Conservation (phyloP, 2,113 vertebrate genomes). For the Axis porcinus region DNA sequence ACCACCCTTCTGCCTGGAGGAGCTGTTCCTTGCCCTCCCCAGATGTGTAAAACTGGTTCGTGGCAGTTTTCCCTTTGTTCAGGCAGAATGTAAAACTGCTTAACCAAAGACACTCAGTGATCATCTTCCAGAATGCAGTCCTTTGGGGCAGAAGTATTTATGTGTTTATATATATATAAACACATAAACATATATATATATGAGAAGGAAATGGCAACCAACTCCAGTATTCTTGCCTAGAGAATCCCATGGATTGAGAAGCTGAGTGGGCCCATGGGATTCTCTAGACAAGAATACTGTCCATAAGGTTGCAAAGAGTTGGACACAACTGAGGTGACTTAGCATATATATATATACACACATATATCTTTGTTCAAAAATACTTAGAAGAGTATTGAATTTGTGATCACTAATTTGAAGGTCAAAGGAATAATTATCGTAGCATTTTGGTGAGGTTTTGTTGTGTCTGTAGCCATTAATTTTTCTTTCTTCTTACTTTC, state of each 20-base stretch:
- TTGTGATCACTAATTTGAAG: neutral
- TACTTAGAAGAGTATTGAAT: neutral
- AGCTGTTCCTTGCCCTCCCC: accelerated
- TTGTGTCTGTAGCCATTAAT: neutral
- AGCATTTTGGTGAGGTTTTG: neutral
- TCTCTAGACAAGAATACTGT: neutral
- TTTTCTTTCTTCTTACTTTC: neutral
- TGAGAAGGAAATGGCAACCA: neutral
- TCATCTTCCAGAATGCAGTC: neutral
- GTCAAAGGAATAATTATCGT: neutral
- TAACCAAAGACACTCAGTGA: neutral
- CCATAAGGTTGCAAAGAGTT: neutral
- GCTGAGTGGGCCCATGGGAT: neutral
- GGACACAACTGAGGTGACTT: neutral
- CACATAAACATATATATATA: neutral
- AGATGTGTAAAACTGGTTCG: neutral
- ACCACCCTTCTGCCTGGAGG: neutral
- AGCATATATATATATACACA: accelerated
- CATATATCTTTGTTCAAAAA: neutral
- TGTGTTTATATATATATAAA: neutral
- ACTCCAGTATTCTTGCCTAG: neutral
- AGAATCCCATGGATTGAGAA: neutral
- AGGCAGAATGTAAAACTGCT: neutral
- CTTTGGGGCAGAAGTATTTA: neutral
- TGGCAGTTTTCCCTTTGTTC: neutral